These are phyloP conservation scores for Upupa epops DNA, from an alignment of 2,113 vertebrate species.

Conservation along the genomic window DNA sequence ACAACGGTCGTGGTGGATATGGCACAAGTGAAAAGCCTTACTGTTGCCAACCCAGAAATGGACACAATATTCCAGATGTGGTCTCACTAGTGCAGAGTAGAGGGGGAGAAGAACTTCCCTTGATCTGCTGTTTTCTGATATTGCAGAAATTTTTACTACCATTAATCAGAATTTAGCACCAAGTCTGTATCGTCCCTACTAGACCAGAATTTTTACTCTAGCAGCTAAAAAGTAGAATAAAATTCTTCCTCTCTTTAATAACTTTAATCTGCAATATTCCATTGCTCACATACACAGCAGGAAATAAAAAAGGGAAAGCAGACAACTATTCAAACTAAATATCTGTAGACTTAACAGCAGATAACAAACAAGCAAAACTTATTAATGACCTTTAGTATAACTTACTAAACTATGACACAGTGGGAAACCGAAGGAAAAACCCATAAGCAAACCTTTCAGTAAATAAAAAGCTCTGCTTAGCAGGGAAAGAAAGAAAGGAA, in stretches of 20 bases:
- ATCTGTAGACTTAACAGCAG: conserved; percentile 43
- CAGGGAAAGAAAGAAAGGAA: conserved; percentile 45
- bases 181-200: not conserved
- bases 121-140: not conserved
- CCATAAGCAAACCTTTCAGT: conserved; percentile 63
- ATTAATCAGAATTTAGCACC: not conserved
- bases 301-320: conserved; percentile 59
- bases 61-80: no score
- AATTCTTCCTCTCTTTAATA: not conserved
- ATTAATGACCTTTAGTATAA: conserved; percentile 68
- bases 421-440: conserved; percentile 63
- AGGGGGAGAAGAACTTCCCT: no score
- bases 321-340: conserved; percentile 71
- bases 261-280: conserved; percentile 60
- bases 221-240: conserved; percentile 19
- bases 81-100: no score
- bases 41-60: no score
- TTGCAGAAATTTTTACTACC: not conserved
- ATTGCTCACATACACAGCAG: conserved; percentile 56
- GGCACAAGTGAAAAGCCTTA: not conserved
- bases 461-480: conserved; percentile 59
- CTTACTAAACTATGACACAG: conserved; percentile 65
- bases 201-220: not conserved
- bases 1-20: not conserved
- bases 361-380: conserved; percentile 56